Base-by-base conservation (phyloP, 2,888 invertebrate species). In the Anticlea derivata region DNA sequence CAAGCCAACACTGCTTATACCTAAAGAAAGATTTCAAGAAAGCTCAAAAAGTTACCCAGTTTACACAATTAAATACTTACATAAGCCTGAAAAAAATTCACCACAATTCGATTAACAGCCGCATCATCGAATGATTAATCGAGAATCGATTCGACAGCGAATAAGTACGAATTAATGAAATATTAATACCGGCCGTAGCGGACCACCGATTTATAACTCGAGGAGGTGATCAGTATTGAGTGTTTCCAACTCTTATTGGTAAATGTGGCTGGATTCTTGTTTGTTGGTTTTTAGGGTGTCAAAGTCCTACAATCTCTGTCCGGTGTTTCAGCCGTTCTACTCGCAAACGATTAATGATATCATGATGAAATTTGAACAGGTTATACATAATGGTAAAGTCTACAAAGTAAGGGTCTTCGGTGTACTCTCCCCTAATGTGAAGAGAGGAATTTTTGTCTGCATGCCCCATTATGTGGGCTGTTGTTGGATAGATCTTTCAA, bases 101-200 rank as follows among this genome's bases (percentile, higher is more conserved):
- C 26, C 7, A 4, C 17, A 38, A 43, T 43, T 53, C 44, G 53
- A 53, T 53, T 53, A 49, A 48, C 47, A 11, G 38, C 44, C 48
- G 39, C 44, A 49, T 53, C 53, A 53, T 44, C 48, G 44, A 40
- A 48, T 53, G 48, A 53, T 48, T 53, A 60, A 62, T 63, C 55
- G 60, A 33, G 47, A 49, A 56, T 59, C 55, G 51, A 50, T 44
- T 49, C 50, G 48, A 53, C 48, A 44, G 50, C 57, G 54, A 57
- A 53, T 52, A 46, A 44, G 44, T 52, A 52, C 43, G 40, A 58
- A 63, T 60, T 58, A 58, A 62, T 60, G 58, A 53, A 57, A 51
- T 29, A 58, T 60, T 63, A 58, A 63, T 60, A 51, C 43, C 31
- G 53, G 52, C 56, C 50, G 48, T 49, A 43, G 40, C 55, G 41